Conservation (phyloP, 2,113 vertebrate genomes). For the Thalassarche chlororhynchos region DNA sequence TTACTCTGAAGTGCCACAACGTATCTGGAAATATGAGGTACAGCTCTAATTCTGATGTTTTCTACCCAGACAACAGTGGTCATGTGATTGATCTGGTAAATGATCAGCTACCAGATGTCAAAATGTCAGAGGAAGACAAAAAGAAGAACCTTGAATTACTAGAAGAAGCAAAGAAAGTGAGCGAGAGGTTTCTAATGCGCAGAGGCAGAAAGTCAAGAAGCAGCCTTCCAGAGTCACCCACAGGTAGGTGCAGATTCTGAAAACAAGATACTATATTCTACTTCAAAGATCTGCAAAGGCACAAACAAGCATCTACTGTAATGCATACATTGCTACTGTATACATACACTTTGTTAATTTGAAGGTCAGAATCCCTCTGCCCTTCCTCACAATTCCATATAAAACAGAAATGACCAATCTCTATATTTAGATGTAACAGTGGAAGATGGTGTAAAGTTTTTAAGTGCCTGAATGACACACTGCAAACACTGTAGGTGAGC, state of each 20-base stretch:
- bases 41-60: not conserved
- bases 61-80: slow-evolving; percentile 82
- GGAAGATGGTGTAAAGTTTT: not conserved
- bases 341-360: not conserved
- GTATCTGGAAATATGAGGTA: not conserved
- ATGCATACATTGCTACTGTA: not conserved
- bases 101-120: slow-evolving; percentile 89
- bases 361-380: not conserved
- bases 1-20: not conserved
- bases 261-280: not conserved
- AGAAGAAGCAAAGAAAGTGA: slow-evolving; percentile 94
- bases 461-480: not conserved
- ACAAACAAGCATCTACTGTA: not conserved
- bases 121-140: slow-evolving; percentile 94
- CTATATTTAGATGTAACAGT: not conserved
- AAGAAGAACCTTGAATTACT: slow-evolving; percentile 94
- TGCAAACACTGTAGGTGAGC: not conserved
- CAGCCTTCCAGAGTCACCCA: slow-evolving; percentile 85
- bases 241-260: slow-evolving; percentile 72
- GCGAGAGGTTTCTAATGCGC: slow-evolving; percentile 89
- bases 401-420: not conserved
- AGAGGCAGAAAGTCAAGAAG: slow-evolving; percentile 89
- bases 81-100: slow-evolving; percentile 92
- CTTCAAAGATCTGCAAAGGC: not conserved
- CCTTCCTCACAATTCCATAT: not conserved